Conservation (phyloP, 2,113 vertebrate species). For the Orycteropus afer region DNA sequence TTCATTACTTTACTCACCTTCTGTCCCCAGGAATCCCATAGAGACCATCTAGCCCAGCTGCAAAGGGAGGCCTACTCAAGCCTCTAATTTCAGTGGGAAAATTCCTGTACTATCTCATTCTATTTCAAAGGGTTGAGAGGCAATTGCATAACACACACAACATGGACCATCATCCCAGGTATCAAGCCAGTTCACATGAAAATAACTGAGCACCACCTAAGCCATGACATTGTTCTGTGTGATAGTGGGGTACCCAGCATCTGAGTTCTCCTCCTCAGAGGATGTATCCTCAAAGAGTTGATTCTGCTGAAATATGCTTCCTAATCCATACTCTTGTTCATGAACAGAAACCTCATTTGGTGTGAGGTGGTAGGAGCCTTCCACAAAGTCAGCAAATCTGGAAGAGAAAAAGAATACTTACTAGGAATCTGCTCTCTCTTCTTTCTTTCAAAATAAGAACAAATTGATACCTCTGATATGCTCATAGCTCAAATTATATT, state of each 20-base stretch:
- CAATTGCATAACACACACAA: not conserved
- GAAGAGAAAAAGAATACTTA: slow-evolving; percentile 44
- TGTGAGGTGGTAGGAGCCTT: slow-evolving; percentile 92
- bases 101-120: not conserved
- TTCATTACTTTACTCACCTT: not conserved
- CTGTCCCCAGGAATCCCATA: slow-evolving; percentile 27
- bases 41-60: not conserved
- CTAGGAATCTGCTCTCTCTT: slow-evolving; percentile 46
- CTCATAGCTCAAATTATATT: not conserved
- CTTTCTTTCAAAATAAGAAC: slow-evolving; percentile 55
- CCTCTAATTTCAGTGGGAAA: not conserved
- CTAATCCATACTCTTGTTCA: slow-evolving; percentile 92
- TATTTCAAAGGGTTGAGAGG: not conserved
- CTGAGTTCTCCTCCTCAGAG: slow-evolving; percentile 77
- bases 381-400: slow-evolving; percentile 97
- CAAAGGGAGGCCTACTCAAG: not conserved
- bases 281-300: slow-evolving; percentile 90
- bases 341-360: slow-evolving; percentile 91
- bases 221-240: slow-evolving; percentile 56
- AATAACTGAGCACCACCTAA: not conserved
- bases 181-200: not conserved
- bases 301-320: slow-evolving; percentile 87
- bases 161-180: not conserved
- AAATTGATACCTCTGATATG: not conserved
- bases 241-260: not conserved